Base-by-base conservation (phyloP, 2,113 vertebrate genomes). In the Pungitius pungitius region DNA sequence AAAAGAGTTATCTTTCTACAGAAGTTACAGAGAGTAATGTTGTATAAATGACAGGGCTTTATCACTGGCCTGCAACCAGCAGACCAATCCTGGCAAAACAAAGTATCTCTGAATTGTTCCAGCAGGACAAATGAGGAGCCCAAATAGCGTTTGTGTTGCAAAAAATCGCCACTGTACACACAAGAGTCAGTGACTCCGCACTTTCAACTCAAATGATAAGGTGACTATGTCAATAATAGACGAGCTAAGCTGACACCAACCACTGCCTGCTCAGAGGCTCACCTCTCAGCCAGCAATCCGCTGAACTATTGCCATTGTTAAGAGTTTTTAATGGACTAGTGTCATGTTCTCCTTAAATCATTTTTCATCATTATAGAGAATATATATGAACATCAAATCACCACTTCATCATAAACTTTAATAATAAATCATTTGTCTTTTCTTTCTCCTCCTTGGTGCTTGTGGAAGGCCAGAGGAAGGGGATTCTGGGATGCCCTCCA, bases 91-190 rank as follows among this genome's bases (percentile, higher is more conserved):
- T 59, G 61, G 64, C 49, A 69, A 42, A 78, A 83, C 74, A 76
- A 80, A 80, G 42, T 62, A 30, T 62, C 68, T 82, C n/a, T 18
- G 54, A 45, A 49, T 58, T 62, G 71, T 72, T 69, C 75, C 75
- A 83, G 61, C 33, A 47, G 42, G 68, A 49, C 35, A 27, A 40
- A 58, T 12, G 14, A 55, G 33, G 35, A 74, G 80, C 78, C 75
- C 77, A 78, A 76, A 69, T 57, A 61, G 74, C 71, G 30, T 42
- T 81, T 45, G 69, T 72, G 78, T 56, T 68, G 65, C 43, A 51
- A 45, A 52, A 42, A 77, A 67, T 70, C 70, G 49, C 47, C n/a
- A 10, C 39, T 55, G 70, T 37, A 60, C 59, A 58, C 52, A 51
- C 24, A 18, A 42, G 6, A 51, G 45, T 55, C 62, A 33, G 35